These are phyloP conservation scores for Coilia nasus DNA, from an alignment of 2,797 vertebrate species.

Conservation along the genomic window DNA sequence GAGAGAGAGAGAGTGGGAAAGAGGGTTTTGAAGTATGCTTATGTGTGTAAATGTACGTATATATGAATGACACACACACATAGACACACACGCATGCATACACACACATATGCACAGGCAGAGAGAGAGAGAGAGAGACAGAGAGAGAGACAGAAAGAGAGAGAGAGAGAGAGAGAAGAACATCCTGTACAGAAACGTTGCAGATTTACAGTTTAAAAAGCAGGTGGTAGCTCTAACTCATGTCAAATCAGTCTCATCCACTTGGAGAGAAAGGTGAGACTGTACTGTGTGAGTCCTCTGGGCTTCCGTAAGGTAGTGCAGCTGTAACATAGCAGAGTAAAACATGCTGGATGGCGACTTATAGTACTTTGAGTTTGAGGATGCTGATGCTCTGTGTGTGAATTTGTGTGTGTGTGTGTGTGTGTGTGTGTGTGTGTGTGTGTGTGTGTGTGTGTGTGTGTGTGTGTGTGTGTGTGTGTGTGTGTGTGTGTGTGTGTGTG, in stretches of 20 bases:
- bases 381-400: conserved; percentile 22
- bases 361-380: neutral
- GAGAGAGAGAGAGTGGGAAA: conserved; percentile 11
- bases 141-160: neutral
- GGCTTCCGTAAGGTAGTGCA: neutral
- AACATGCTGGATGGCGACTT: neutral
- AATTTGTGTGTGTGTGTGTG: conserved; percentile 21
- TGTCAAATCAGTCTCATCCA: conserved; percentile 10
- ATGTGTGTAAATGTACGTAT: too few species aligned
- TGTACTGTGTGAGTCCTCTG: neutral
- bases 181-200: neutral
- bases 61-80: neutral
- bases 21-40: conserved; percentile 8
- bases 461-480: neutral
- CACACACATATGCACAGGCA: neutral
- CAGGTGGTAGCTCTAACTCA: neutral
- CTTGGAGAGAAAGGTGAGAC: conserved; percentile 3
- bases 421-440: conserved; percentile 34
- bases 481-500: conserved; percentile 7
- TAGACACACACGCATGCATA: neutral
- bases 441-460: conserved; percentile 2
- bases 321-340: neutral
- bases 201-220: conserved; percentile 20
- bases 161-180: neutral
- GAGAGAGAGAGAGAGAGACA: neutral